Base-by-base conservation (phyloP, 2,797 vertebrate genomes). In the Gastrophryne carolinensis region DNA sequence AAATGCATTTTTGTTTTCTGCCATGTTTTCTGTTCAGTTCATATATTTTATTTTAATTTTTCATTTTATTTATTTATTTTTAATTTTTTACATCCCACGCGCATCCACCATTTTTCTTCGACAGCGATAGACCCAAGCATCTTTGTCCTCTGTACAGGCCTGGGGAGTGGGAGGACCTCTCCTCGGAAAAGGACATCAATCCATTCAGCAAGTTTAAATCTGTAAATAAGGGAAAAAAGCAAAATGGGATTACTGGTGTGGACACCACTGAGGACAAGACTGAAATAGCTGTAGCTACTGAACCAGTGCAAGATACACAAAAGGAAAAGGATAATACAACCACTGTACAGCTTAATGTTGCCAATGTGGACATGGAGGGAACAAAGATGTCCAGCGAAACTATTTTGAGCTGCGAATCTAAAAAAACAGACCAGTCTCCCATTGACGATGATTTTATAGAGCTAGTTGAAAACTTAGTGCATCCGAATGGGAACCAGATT, bases 131-230 rank as follows among this genome's bases (percentile, higher is more conserved):
- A 94, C 94, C 96, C 91, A 95, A 93, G 95, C 95, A 98, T 98
- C 96, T 99, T 90, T 98, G 96, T 96, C 98, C 98, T 91, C 93
- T 99, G 90, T 99, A 99, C 95, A 99, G 98, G 97, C 98, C 98
- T 50, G 94, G 95, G 79, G 96, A 98, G 86, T 98, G 97, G 98
- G 98, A 97, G 86, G 95, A 97, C 83, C 92, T 98, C 37, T 95
- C 96, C 0, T 98, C 95, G 3, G 96, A 98, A 81, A 94, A 85
- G 24, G 96, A 98, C 78, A 89, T 97, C 63, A 98, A 98, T 86
- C 98, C 95, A 12, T 99, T 98, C 84, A 98, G 96, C 83, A 97
- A 97, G 79, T 99, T 96, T 63, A 94, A 99, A 82, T 91, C 92
- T 24, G 86, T 95, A 7, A 90, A 82, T 68, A 91, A 87, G 72